Evolutionary conservation across 2,797 vertebrate genomes (phyloP).

Genomic region (Chelmon rostratus): DNA sequence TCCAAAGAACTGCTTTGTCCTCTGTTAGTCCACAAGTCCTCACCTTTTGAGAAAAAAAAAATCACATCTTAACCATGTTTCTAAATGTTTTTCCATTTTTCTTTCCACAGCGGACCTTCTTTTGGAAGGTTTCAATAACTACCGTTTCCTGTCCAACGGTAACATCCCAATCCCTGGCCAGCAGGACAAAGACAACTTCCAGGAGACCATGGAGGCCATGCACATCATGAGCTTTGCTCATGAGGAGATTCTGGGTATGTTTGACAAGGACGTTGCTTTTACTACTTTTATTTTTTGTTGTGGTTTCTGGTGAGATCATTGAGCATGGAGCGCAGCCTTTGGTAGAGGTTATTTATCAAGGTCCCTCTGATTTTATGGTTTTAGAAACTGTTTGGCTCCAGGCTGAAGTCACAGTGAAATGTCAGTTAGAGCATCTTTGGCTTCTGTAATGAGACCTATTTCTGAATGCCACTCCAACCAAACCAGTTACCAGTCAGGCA

Average conservation of each 20-base stretch:
- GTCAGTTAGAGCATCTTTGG: background rate
- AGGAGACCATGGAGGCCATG: slow-evolving; percentile 99
- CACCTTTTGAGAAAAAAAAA: too few species aligned
- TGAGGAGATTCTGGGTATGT: slow-evolving; percentile 94
- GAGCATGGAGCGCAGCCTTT: background rate
- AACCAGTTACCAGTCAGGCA: background rate
- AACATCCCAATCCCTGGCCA: slow-evolving; percentile 97
- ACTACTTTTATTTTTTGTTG: background rate
- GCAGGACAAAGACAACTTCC: slow-evolving; percentile 99
- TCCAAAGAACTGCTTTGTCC: background rate
- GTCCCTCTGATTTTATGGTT: background rate
- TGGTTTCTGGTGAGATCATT: background rate
- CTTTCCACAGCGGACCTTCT: slow-evolving; percentile 92
- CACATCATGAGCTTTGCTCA: slow-evolving; percentile 98
- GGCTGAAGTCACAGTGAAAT: background rate
- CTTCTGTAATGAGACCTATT: background rate
- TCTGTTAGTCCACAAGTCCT: background rate
- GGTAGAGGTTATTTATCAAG: background rate
- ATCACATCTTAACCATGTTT: background rate
- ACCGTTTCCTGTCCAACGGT: slow-evolving; percentile 97
- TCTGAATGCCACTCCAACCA: background rate
- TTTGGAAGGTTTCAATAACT: slow-evolving; percentile 95
- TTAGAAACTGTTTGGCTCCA: background rate
- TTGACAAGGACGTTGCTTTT: slow-evolving; percentile 5
- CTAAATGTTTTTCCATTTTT: slow-evolving; percentile 22